Conservation (phyloP, 2,113 vertebrate species). For the Sardina pilchardus region DNA sequence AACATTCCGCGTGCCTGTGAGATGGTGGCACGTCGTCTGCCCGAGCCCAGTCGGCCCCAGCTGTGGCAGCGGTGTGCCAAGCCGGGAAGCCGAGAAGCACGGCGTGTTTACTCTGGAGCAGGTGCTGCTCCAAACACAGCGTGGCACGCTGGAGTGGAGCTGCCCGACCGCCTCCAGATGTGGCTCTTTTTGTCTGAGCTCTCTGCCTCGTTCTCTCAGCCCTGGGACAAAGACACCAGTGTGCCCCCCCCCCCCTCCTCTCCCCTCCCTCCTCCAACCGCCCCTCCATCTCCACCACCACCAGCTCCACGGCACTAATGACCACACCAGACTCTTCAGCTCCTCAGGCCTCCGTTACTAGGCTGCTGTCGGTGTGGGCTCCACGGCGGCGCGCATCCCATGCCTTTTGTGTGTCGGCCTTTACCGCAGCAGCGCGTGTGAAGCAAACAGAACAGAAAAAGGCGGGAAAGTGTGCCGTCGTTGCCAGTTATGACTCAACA, state of each 20-base stretch:
- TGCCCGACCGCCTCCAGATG: neutral
- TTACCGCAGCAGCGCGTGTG: neutral
- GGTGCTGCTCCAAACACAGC: constrained; percentile 49
- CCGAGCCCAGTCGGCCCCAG: neutral
- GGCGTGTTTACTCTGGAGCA: constrained; percentile 64
- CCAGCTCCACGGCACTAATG: neutral
- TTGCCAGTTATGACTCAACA: constrained; percentile 3
- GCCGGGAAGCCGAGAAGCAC: neutral
- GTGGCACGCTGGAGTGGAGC: neutral
- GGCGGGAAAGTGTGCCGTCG: neutral
- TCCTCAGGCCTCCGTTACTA: neutral
- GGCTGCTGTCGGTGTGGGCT: neutral
- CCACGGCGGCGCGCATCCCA: neutral
- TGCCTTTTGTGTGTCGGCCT: neutral
- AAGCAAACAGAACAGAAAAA: neutral
- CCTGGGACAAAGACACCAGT: neutral
- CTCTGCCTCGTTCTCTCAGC: neutral
- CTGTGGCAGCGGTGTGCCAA: neutral
- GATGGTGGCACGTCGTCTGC: neutral
- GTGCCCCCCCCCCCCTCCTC: neutral
- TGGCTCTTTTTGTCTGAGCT: neutral
- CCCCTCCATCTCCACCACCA: neutral
- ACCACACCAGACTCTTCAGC: neutral
- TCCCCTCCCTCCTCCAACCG: neutral
- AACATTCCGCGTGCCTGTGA: neutral